Evolutionary conservation across 2,888 invertebrate genomes (phyloP).

Genomic region (Thymelicus sylvestris): DNA sequence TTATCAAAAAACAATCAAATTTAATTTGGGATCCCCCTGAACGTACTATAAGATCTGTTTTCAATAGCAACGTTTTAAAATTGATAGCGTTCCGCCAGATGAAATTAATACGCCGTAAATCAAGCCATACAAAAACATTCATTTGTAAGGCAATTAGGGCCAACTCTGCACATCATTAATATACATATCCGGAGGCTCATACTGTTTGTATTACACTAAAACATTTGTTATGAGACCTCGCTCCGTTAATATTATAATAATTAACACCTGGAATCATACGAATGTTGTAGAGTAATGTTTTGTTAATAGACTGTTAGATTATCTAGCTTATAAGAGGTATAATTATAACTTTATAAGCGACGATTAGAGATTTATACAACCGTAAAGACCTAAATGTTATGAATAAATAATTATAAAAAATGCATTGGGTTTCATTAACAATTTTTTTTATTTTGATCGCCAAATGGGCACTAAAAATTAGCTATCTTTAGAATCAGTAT

Average conservation of each 20-base stretch:
- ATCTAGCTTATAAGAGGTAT: too few relatives aligned
- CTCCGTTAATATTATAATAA: slow-evolving; percentile 42
- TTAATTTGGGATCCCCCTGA: too few relatives aligned
- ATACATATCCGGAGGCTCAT: slow-evolving; percentile 71
- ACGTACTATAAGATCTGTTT: too few relatives aligned
- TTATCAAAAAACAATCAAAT: too few relatives aligned
- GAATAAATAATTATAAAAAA: neutral
- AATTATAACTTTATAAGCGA: too few relatives aligned
- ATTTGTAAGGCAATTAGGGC: slow-evolving; percentile 78
- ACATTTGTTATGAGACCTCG: slow-evolving; percentile 52
- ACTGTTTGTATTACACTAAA: slow-evolving; percentile 58
- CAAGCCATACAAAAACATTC: slow-evolving; percentile 59
- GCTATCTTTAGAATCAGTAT: too few relatives aligned
- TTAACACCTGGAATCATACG: slow-evolving; percentile 38
- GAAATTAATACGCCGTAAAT: slow-evolving; percentile 60
- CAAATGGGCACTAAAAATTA: too few relatives aligned
- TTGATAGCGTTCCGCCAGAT: slow-evolving; percentile 38
- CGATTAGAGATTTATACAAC: too few relatives aligned
- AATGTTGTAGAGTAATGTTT: slow-evolving; percentile 11
- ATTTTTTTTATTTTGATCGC: too few relatives aligned
- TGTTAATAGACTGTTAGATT: slow-evolving; percentile 32
- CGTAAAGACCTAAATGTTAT: neutral
- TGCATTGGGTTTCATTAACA: too few relatives aligned
- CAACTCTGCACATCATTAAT: slow-evolving; percentile 73
- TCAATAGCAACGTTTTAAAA: neutral